These are phyloP conservation scores for Epizoanthus ramosus DNA, from an alignment of 92 coral and sea anemone species.

Conservation along the genomic window DNA sequence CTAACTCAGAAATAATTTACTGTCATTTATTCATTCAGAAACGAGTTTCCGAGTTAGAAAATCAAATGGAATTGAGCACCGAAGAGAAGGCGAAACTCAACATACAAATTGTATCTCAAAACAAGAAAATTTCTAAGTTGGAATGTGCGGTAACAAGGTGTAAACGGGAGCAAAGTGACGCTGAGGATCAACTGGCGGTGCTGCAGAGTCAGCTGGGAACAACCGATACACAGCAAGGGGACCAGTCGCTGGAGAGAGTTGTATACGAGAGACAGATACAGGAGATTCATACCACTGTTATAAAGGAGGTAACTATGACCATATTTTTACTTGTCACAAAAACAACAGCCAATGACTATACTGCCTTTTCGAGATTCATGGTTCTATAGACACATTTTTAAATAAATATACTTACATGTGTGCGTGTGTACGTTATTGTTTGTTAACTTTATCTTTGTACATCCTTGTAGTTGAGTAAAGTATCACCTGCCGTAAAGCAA, in stretches of 20 bases:
- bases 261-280: slow-evolving; percentile 8
- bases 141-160: neutral
- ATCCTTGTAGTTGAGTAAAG: too few relatives aligned
- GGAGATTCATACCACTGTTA: slow-evolving; percentile 28
- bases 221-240: neutral
- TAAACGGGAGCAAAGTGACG: neutral
- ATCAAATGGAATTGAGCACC: neutral
- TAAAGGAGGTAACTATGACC: slow-evolving; percentile 19
- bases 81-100: slow-evolving; percentile 14
- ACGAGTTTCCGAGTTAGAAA: neutral
- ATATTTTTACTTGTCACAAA: too few relatives aligned
- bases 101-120: slow-evolving; percentile 2
- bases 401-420: too few relatives aligned
- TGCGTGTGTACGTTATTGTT: too few relatives aligned
- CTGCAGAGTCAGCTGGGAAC: neutral
- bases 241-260: neutral
- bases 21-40: neutral
- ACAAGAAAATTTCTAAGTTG: slow-evolving; percentile 10
- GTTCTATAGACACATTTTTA: too few relatives aligned
- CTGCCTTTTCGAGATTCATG: too few relatives aligned
- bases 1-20: too few relatives aligned
- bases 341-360: too few relatives aligned
- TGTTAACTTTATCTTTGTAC: too few relatives aligned
- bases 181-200: neutral
- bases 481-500: too few relatives aligned